Conservation (phyloP, 2,888 invertebrate genomes). For the Lobophora halterata region DNA sequence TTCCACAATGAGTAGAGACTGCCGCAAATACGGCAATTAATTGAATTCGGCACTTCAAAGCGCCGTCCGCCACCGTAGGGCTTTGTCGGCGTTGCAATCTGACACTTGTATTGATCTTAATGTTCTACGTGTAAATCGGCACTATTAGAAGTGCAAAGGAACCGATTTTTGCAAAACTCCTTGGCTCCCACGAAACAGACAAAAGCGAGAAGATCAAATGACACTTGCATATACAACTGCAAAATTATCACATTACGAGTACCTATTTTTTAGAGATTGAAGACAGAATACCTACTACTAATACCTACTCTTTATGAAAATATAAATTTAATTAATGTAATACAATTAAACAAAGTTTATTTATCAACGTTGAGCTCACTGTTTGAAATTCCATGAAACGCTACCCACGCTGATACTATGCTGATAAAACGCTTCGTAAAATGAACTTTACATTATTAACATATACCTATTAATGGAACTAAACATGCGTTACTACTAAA, state of each 20-base stretch:
- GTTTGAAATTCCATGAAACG: slow-evolving; percentile 40
- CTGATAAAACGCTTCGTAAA: slow-evolving; percentile 16
- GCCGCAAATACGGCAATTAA: slow-evolving; percentile 78
- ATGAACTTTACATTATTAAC: no score
- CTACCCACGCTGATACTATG: slow-evolving; percentile 23
- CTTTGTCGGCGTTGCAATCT: slow-evolving; percentile 72
- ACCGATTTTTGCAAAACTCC: slow-evolving; percentile 48
- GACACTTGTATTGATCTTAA: slow-evolving; percentile 60
- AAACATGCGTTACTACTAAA: no score
- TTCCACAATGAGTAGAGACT: slow-evolving; percentile 60
- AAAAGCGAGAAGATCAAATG: slow-evolving; percentile 32
- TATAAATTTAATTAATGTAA: no score
- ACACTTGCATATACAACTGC: slow-evolving; percentile 47
- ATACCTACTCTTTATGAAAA: no score
- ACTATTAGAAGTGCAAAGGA: slow-evolving; percentile 16
- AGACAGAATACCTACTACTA: not conserved
- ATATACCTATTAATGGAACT: no score
- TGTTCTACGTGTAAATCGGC: slow-evolving; percentile 24
- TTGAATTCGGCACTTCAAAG: slow-evolving; percentile 79
- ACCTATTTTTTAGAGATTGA: slow-evolving; percentile 8
- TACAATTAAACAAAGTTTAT: not conserved
- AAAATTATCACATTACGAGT: slow-evolving; percentile 45
- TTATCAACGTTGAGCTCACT: slow-evolving; percentile 33
- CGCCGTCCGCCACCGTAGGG: slow-evolving; percentile 63
- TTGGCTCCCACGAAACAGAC: slow-evolving; percentile 52